phyloP scores from a whole-genome alignment of 2,113 vertebrate genomes.

The Condylura cristata region DNA sequence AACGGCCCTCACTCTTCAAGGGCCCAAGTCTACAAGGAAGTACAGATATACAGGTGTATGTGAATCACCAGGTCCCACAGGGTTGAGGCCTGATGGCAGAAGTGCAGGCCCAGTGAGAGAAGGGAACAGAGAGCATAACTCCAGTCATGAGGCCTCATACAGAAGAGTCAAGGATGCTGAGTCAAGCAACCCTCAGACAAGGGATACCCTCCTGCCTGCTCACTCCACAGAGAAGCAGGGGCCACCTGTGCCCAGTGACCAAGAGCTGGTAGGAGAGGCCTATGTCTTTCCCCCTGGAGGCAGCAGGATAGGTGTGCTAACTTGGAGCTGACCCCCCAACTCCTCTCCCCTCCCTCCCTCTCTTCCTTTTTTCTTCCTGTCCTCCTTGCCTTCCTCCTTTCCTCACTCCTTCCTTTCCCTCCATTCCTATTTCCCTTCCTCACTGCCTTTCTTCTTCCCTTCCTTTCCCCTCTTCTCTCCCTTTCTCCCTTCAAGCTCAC shows the following conservation, averaged over 20 bases:
- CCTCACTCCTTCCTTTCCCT: not conserved
- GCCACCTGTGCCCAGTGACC: not conserved
- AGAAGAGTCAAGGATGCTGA: not conserved
- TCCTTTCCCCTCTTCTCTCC: not conserved
- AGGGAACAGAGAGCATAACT: not conserved
- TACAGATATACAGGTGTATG: accelerated
- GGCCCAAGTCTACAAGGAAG: not conserved
- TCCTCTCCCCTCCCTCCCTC: not conserved
- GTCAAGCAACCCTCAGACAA: not conserved
- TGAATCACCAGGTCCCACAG: not conserved
- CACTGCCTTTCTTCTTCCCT: no score
- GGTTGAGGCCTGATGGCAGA: not conserved
- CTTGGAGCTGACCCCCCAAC: not conserved
- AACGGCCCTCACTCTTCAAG: not conserved
- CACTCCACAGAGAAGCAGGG: not conserved
- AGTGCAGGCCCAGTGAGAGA: not conserved
- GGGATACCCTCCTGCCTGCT: no score
- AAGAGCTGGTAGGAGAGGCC: accelerated
- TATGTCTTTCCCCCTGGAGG: not conserved
- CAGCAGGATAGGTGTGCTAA: not conserved
- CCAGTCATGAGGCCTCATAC: accelerated
- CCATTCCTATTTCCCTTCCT: not conserved
- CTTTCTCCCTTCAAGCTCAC: not conserved
- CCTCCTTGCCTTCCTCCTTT: no score
- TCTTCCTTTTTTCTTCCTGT: not conserved